These are phyloP conservation scores for Lycopodina hypogea DNA, from an alignment of 37 sponge, comb jelly and placozoan species.

Conservation along the genomic window DNA sequence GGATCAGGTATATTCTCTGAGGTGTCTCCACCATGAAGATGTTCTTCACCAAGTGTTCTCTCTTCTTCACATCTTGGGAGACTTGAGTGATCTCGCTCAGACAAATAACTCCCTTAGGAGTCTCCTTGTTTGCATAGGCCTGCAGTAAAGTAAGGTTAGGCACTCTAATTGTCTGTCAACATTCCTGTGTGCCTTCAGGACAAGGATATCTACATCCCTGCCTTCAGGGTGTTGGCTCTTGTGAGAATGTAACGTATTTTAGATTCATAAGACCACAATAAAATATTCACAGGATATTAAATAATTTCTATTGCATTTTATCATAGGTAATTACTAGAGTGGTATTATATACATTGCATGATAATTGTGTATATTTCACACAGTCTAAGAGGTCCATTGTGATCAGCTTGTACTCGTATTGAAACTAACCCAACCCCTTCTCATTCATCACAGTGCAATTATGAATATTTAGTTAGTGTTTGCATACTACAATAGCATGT, in stretches of 20 bases:
- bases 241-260: too few species aligned
- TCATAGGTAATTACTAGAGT: too few species aligned
- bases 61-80: constrained; percentile 39
- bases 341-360: too few species aligned
- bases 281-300: too few species aligned
- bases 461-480: not conserved
- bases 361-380: too few species aligned
- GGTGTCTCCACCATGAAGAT: constrained; percentile 59
- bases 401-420: too few species aligned
- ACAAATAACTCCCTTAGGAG: constrained; percentile 72
- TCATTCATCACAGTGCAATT: not conserved
- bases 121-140: constrained; percentile 28
- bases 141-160: constrained; percentile 9
- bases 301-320: too few species aligned
- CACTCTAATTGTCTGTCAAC: not conserved
- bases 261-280: too few species aligned
- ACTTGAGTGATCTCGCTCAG: constrained; percentile 53
- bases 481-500: too few species aligned
- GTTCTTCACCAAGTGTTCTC: constrained; percentile 60
- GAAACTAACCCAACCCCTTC: not conserved
- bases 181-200: not conserved
- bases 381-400: too few species aligned
- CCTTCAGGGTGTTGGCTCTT: too few species aligned
- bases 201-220: too few species aligned
- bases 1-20: constrained; percentile 56